Base-by-base conservation (phyloP, 2,888 invertebrate species). In the Acanthoscelides obtectus region DNA sequence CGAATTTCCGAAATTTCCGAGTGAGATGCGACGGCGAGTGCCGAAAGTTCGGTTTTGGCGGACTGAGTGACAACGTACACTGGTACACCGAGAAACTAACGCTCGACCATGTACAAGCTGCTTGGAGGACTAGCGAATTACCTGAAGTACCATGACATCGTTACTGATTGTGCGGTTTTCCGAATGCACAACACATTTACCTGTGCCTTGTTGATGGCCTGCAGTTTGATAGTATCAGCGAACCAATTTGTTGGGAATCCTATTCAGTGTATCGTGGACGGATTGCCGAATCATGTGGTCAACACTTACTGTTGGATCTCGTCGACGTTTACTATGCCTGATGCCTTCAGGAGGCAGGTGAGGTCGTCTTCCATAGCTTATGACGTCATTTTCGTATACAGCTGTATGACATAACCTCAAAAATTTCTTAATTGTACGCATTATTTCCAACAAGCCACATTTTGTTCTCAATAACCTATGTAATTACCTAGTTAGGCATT, bases 251-350 rank as follows among this genome's bases (percentile, higher is more conserved):
- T 97, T 63, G 97, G 97, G 63, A 92, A 94, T 84, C 96, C 97
- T 71, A 97, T 97, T 80, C 93, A 94, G 84, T 97, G 97, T 86
- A 95, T 97, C 83, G 94, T 95, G 74, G 78, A 89, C 79, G 94
- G 93, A 0, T 86, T 96, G 75, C 95, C 95, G 0, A 88, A 89
- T 65, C 91, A 95, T 84, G 94, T 94, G 71, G 93, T 97, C 79
- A 96, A 96, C 86, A 96, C 96, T 0, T 96, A 92, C 85, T 96
- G 96, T 84, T 96, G 96, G 96, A 96, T 96, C 82, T 95, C 95
- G 65, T 94, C 95, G 67, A 96, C 96, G 22, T 97, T 95, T 84
- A 94, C 95, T 0, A 95, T 96, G 95, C 96, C 96, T 67, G 95
- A 95, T 86, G 95, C 95, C 17, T 95, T 94, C 84, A 88, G 89